Evolutionary conservation across 2,113 vertebrate genomes (phyloP).

Genomic region (Pristiophorus japonicus): DNA sequence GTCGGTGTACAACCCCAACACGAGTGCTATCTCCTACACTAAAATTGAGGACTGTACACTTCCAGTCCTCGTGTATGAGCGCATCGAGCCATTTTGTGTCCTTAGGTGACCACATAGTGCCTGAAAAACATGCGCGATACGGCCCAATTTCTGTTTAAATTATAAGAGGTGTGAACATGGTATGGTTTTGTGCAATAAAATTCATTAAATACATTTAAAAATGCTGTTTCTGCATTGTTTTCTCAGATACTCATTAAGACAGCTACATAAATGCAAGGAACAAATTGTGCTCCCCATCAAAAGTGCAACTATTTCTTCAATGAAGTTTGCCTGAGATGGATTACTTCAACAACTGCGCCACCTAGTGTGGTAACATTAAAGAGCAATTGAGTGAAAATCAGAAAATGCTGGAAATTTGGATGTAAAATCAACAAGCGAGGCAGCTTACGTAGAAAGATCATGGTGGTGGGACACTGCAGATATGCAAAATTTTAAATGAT

Average conservation of each 20-base stretch:
- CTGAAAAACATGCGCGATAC: not conserved
- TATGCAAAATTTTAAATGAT: not conserved
- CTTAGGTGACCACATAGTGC: not conserved
- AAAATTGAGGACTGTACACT: not conserved
- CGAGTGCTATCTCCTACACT: not conserved
- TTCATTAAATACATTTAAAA: not conserved
- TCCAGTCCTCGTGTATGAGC: not conserved
- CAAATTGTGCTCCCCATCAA: not conserved
- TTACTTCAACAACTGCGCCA: too few species aligned
- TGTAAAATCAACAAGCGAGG: not conserved
- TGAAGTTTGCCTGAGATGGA: not conserved
- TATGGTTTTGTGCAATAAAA: not conserved
- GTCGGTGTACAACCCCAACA: not conserved
- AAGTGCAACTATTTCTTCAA: not conserved
- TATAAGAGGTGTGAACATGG: not conserved
- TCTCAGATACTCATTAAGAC: conserved; percentile 16
- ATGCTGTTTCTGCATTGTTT: not conserved
- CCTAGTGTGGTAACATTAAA: conserved; percentile 14
- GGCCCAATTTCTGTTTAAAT: not conserved
- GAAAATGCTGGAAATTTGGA: too few species aligned
- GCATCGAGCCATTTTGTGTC: not conserved
- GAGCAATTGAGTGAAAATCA: not conserved
- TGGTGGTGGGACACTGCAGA: not conserved
- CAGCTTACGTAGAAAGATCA: not conserved
- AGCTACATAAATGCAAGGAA: conserved; percentile 21